These are phyloP conservation scores for Bradypodion ventrale DNA, from an alignment of 2,797 vertebrate genomes.

Conservation along the genomic window DNA sequence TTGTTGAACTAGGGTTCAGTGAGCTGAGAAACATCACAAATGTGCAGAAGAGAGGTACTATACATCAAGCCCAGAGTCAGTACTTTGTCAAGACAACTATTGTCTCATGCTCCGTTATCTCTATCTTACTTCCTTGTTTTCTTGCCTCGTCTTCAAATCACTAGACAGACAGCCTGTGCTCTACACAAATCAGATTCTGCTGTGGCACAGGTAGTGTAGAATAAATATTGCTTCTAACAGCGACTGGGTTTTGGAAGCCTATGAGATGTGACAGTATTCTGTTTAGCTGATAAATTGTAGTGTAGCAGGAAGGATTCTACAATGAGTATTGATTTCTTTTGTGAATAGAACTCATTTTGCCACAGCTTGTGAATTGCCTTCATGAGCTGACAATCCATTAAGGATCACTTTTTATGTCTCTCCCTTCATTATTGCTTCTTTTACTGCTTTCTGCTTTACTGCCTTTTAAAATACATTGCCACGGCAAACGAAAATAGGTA, in stretches of 20 bases:
- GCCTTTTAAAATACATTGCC: constrained; percentile 67
- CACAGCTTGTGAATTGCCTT: constrained; percentile 79
- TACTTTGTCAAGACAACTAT: rapidly evolving
- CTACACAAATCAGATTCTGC: constrained; percentile 10
- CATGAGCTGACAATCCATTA: constrained; percentile 80
- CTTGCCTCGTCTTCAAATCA: neutral
- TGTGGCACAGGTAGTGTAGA: constrained; percentile 4
- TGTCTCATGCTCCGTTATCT: constrained; percentile 4
- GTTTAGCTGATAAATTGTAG: constrained; percentile 74
- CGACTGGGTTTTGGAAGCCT: constrained; percentile 52
- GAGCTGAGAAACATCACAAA: neutral
- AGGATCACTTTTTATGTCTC: constrained; percentile 81
- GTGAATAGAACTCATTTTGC: constrained; percentile 77
- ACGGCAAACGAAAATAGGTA: constrained; percentile 66
- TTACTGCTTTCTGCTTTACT: constrained; percentile 72
- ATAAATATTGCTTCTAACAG: constrained; percentile 53
- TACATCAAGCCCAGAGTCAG: rapidly evolving
- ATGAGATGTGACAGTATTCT: constrained; percentile 71
- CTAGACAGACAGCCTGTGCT: neutral
- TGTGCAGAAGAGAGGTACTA: rapidly evolving
- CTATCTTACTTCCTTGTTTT: constrained; percentile 28
- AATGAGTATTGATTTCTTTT: constrained; percentile 81
- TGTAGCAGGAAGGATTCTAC: constrained; percentile 73
- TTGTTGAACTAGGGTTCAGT: neutral
- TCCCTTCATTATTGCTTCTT: constrained; percentile 73